Evolutionary conservation across 2,888 invertebrate species (phyloP).

Genomic region (Steinernema scapterisci): DNA sequence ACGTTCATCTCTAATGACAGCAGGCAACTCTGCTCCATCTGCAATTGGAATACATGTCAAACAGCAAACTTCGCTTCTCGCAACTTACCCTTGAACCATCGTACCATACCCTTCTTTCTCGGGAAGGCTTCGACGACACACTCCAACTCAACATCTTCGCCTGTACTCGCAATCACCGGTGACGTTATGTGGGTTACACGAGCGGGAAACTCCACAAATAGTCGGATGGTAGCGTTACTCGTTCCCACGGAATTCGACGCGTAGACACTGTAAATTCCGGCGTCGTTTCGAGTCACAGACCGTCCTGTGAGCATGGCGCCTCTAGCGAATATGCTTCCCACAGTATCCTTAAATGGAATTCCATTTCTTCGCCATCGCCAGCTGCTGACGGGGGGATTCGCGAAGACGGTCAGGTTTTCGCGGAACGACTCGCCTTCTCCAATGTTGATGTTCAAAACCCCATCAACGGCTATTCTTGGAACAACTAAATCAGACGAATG

Average conservation of each 20-base stretch:
- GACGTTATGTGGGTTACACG: slow-evolving; percentile 54
- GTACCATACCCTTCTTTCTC: slow-evolving; percentile 55
- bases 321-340: slow-evolving; percentile 51
- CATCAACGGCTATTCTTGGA: slow-evolving; percentile 57
- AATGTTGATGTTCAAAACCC: slow-evolving; percentile 58
- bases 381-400: slow-evolving; percentile 60
- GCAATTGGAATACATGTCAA: too few relatives aligned
- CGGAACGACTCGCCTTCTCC: slow-evolving; percentile 64
- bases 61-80: too few relatives aligned
- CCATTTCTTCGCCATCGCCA: slow-evolving; percentile 62
- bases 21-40: not conserved
- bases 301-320: slow-evolving; percentile 47
- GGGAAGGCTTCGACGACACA: slow-evolving; percentile 65
- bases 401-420: slow-evolving; percentile 61
- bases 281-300: slow-evolving; percentile 49
- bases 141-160: slow-evolving; percentile 63
- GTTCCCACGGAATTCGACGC: slow-evolving; percentile 62
- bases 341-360: slow-evolving; percentile 55
- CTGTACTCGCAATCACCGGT: slow-evolving; percentile 58
- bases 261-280: slow-evolving; percentile 59
- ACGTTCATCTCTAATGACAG: slow-evolving; percentile 45
- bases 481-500: slow-evolving; percentile 46
- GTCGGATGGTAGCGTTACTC: slow-evolving; percentile 58
- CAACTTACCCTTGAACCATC: slow-evolving; percentile 54
- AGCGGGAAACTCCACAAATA: slow-evolving; percentile 62